These are phyloP conservation scores for Phenganax marumi DNA, from an alignment of 92 coral and sea anemone species.

Conservation along the genomic window DNA sequence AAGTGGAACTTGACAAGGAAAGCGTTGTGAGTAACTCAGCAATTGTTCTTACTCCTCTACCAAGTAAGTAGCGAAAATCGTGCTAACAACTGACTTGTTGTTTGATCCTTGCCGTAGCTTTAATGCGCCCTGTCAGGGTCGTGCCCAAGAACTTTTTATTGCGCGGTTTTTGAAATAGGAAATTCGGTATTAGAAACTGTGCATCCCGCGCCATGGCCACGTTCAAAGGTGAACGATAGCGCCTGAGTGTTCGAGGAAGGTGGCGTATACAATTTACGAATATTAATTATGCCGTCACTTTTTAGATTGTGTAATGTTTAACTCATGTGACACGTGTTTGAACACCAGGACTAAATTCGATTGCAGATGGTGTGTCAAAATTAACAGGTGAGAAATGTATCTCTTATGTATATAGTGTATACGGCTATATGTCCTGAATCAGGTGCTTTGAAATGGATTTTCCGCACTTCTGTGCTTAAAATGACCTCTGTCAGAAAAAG, in stretches of 20 bases:
- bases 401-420: neutral
- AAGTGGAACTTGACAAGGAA: slow-evolving; percentile 30
- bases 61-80: slow-evolving; percentile 51
- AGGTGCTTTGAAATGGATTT: neutral
- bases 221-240: neutral
- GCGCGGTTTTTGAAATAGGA: no score
- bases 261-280: no score
- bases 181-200: no score
- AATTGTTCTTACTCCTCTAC: slow-evolving; percentile 53
- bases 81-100: neutral
- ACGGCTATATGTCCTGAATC: neutral
- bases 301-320: slow-evolving; percentile 70
- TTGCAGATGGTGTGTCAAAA: slow-evolving; percentile 70
- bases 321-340: slow-evolving; percentile 63
- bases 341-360: slow-evolving; percentile 51
- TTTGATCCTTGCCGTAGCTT: neutral
- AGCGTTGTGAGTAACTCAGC: slow-evolving; percentile 51
- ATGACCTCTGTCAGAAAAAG: no score
- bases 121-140: no score
- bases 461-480: neutral
- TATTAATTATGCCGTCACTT: neutral
- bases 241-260: no score
- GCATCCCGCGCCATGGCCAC: neutral
- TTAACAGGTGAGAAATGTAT: slow-evolving; percentile 57
- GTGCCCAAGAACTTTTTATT: no score